Conservation (phyloP, 2,113 vertebrate species). For the Chaetodon trifascialis region DNA sequence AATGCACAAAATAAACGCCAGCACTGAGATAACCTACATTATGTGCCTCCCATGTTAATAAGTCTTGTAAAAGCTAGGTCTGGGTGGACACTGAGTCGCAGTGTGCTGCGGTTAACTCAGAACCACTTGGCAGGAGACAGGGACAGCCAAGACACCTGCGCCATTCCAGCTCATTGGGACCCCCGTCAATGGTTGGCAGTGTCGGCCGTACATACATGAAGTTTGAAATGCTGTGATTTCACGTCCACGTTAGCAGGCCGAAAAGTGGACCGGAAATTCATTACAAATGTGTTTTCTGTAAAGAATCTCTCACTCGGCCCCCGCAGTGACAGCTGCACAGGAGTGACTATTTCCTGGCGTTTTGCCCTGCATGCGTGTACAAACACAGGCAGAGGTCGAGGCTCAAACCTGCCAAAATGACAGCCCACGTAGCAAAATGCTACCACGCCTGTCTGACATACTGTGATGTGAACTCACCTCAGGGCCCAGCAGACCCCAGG, state of each 20-base stretch:
- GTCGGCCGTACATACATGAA: conserved; percentile 20
- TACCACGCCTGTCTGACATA: conserved; percentile 56
- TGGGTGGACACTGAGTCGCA: conserved; percentile 20
- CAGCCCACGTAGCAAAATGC: conserved; percentile 39
- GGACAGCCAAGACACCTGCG: conserved; percentile 38
- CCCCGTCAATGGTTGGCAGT: not conserved
- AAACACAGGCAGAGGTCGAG: conserved; percentile 33
- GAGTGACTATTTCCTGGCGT: conserved; percentile 27
- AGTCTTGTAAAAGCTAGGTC: conserved; percentile 13
- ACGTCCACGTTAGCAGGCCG: not conserved
- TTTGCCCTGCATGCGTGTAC: conserved; percentile 26
- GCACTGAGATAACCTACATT: conserved; percentile 27
- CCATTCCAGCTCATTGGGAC: conserved; percentile 39
- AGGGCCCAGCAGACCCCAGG: conserved; percentile 31
- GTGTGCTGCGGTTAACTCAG: conserved; percentile 8
- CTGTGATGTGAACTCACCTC: conserved; percentile 49
- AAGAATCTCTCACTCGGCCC: conserved; percentile 26
- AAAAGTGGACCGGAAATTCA: conserved; percentile 28
- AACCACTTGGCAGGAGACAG: conserved; percentile 12
- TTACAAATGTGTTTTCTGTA: conserved; percentile 26
- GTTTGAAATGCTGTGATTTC: conserved; percentile 8
- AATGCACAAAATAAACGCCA: conserved; percentile 35
- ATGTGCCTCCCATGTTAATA: conserved; percentile 28
- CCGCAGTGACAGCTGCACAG: conserved; percentile 34
- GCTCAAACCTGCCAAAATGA: conserved; percentile 34